Conservation (phyloP, 2,113 vertebrate species). For the Pterocles gutturalis region DNA sequence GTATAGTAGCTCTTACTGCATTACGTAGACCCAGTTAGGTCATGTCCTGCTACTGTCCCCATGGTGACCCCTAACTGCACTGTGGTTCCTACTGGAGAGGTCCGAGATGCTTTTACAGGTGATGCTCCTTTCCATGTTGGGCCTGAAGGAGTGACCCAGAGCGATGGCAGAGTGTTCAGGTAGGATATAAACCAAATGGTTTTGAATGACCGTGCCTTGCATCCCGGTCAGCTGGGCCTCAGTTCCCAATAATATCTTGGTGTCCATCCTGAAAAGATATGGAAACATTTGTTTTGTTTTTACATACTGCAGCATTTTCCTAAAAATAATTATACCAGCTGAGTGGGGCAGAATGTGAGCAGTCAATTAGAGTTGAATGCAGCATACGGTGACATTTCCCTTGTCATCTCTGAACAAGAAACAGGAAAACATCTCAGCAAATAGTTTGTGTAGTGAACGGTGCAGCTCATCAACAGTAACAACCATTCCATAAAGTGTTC, state of each 20-base stretch:
- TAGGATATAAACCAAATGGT: neutral
- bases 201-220: neutral
- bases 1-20: rapidly evolving
- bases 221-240: neutral
- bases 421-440: neutral
- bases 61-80: neutral
- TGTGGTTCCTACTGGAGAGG: neutral
- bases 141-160: neutral
- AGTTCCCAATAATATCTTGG: rapidly evolving
- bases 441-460: neutral
- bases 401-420: neutral
- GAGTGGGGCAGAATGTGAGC: conserved; percentile 43
- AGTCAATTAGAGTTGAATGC: conserved; percentile 32
- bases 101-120: neutral
- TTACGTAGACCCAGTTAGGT: neutral
- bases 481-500: neutral
- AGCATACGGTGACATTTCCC: neutral
- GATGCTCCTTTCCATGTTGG: neutral
- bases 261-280: neutral
- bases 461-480: neutral
- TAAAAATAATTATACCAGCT: conserved; percentile 22
- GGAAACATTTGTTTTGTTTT: neutral
- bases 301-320: neutral
- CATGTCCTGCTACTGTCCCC: neutral
- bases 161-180: neutral